Base-by-base conservation (phyloP, 2,113 vertebrate genomes). In the Thomomys bottae region DNA sequence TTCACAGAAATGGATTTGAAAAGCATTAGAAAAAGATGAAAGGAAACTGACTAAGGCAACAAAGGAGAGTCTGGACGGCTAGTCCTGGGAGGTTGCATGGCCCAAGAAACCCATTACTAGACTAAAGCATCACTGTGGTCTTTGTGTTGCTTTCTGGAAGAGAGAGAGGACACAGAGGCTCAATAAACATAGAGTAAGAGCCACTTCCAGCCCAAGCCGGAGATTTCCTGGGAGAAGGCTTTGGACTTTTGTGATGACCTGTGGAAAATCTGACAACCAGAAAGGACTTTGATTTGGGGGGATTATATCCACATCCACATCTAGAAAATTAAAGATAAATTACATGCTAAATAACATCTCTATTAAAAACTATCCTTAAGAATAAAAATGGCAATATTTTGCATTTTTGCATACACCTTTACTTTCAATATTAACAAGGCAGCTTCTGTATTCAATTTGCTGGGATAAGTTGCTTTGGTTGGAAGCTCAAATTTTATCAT, bases 101-200 rank as follows among this genome's bases (percentile, higher is more conserved):
- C 38, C 78, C 0, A 0, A 32, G n/a, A 54, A 54, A n/a, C 45
- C 49, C 11, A 6, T 2, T 6, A 28, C 17, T 0, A 4, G 7
- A 23, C 2, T 15, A 12, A 12, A 6, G 34, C 45, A 15, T 30
- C 63, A n/a, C n/a, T 42, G n/a, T 28, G 21, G 0, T 34, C 30
- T 38, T 26, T 40, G 34, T 59, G 20, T 67, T 30, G 32, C 38
- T 8, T 72, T 57, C 10, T 12, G 17, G 15, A n/a, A n/a, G n/a
- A 34, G 26, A 61, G 38, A 84, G 40, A 36, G 38, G 75, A 45
- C 4, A 94, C 24, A 26, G 32, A 54, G 49, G 20, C 40, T 73
- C 59, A 54, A 26, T n/a, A 38, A 54, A 64, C 45, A 84, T 42
- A 24, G 45, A 26, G 34, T 18, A 30, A n/a, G 54, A n/a, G 30